These are phyloP conservation scores for Chrysolina oricalcia DNA, from an alignment of 2,888 invertebrate species.

Conservation along the genomic window DNA sequence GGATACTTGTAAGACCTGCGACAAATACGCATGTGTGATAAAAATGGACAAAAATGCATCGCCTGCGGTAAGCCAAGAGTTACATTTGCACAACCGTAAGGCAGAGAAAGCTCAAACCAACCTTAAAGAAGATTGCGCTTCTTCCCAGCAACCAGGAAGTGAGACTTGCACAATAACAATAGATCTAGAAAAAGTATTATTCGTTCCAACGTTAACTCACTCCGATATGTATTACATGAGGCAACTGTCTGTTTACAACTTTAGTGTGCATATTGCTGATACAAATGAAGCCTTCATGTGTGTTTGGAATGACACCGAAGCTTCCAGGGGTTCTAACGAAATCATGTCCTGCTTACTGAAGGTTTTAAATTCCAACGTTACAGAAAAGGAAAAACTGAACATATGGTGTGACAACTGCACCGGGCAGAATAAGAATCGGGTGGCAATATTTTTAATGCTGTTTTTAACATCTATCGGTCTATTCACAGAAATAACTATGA, in stretches of 20 bases:
- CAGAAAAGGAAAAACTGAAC: slow-evolving; percentile 38
- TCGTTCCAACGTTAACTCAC: slow-evolving; percentile 24
- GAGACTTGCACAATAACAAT: too few relatives aligned
- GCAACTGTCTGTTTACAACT: slow-evolving; percentile 38
- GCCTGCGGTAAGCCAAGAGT: slow-evolving; percentile 32
- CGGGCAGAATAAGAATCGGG: slow-evolving; percentile 40
- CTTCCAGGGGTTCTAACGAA: slow-evolving; percentile 34
- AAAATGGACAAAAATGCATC: slow-evolving; percentile 35
- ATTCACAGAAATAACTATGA: slow-evolving; percentile 39
- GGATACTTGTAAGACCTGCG: too few relatives aligned
- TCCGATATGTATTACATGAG: slow-evolving; percentile 30
- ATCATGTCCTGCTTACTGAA: slow-evolving; percentile 32
- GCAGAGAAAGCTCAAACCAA: slow-evolving; percentile 36
- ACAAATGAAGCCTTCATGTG: slow-evolving; percentile 34
- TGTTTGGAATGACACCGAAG: slow-evolving; percentile 36
- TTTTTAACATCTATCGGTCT: slow-evolving; percentile 37
- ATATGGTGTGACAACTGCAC: slow-evolving; percentile 38
- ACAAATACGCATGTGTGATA: slow-evolving; percentile 37
- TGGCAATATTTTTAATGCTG: too few relatives aligned
- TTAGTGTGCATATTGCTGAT: slow-evolving; percentile 34
- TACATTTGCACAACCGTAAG: slow-evolving; percentile 35
- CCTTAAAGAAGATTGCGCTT: too few relatives aligned
- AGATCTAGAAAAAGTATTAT: slow-evolving; percentile 29
- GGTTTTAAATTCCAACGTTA: slow-evolving; percentile 36
- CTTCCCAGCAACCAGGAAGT: too few relatives aligned